Base-by-base conservation (phyloP, 92 coral and sea anemone genomes). In the Meandrina meandrites region DNA sequence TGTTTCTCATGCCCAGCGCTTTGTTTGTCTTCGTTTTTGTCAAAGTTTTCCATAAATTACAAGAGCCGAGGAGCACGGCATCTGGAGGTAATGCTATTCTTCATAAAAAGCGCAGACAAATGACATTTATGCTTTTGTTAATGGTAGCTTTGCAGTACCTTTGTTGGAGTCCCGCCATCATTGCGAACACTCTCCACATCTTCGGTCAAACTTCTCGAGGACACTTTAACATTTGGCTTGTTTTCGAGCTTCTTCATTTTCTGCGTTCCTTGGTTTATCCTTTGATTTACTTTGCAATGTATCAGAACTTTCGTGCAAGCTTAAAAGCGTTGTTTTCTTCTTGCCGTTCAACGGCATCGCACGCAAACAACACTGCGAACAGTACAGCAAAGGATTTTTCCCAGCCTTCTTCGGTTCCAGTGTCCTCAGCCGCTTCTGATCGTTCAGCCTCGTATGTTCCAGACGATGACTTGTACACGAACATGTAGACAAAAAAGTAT, bases 51-150 rank as follows among this genome's bases (percentile, higher is more conserved):
- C 88, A 75, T 78, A 94, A 92, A 79, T 83, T 94, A 58, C 79
- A 82, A 40, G 91, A 81, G 27, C 91, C 98, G 22, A 86, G 94
- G 40, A 87, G 94, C 22, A 84, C 96, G 24, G 79, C 92, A 5
- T 96, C 99, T 53, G 99, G 99, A 45, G 99, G 99, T 48, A 95
- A 89, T 77, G 97, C 92, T n/a, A 85, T 96, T 54, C 96, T 96
- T 37, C 85, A 82, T 64, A 88, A 87, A 80, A 96, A 90, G 75
- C 86, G 99, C 75, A 92, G 81, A 56, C 78, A 81, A 47, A 86
- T 90, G 81, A 88, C 91, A 9, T 76, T 80, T 47, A 76, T 90
- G 95, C 67, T 95, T 42, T 78, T 93, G 15, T 64, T 76, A 14
- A 40, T 95, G 81, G 79, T 87, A 30, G n/a, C 74, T 24, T 58